These are phyloP conservation scores for Phymastichus coffea DNA, from an alignment of 1,140 invertebrate genomes.

Conservation along the genomic window DNA sequence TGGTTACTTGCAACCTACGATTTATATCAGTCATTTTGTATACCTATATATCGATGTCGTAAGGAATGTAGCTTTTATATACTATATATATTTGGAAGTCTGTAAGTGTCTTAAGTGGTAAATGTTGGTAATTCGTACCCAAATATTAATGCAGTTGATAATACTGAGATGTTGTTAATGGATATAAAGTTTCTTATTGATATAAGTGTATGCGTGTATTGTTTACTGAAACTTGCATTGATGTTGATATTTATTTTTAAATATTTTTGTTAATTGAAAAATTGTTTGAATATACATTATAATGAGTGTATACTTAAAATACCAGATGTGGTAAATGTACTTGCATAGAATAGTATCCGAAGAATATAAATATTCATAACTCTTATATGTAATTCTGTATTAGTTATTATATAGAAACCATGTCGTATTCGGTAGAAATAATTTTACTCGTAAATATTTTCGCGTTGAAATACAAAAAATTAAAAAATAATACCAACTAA, in stretches of 20 bases:
- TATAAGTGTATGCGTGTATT: conserved; percentile 3
- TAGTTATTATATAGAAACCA: too few species aligned
- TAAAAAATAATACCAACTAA: too few species aligned
- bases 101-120: conserved; percentile 45
- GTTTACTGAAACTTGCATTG: conserved; percentile 8
- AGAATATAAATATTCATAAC: too few species aligned
- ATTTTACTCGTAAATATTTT: too few species aligned
- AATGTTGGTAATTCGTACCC: conserved; percentile 33
- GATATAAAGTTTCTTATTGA: conserved; percentile 1
- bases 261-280: not conserved
- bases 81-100: conserved; percentile 35
- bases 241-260: conserved; percentile 7
- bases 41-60: conserved; percentile 44
- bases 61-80: conserved; percentile 45
- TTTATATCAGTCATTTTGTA: conserved; percentile 31
- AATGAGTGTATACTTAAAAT: conserved; percentile 4
- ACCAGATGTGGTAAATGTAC: not conserved
- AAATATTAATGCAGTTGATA: not conserved
- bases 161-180: conserved; percentile 17
- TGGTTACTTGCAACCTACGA: conserved; percentile 36
- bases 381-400: too few species aligned
- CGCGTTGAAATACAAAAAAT: too few species aligned
- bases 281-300: not conserved
- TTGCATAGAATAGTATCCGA: too few species aligned
- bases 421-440: too few species aligned